Conservation (phyloP, 1,140 invertebrate species). For the Lamellibrachia luymesi region DNA sequence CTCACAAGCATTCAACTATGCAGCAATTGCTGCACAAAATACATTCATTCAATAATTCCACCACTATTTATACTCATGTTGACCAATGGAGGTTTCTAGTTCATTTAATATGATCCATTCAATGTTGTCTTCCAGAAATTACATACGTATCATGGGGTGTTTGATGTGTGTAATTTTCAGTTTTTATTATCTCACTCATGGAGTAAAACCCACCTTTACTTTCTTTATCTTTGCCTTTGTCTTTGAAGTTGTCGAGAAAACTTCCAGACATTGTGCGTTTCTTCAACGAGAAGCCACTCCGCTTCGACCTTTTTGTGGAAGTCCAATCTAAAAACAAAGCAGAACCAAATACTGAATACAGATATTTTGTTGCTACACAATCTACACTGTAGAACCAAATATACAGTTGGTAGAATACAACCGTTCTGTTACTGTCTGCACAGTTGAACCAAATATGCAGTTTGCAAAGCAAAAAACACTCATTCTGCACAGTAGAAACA, state of each 20-base stretch:
- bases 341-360: not conserved
- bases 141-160: too few species aligned
- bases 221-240: slow-evolving; percentile 27
- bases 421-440: not conserved
- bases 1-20: too few species aligned
- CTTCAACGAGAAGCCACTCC: slow-evolving; percentile 41
- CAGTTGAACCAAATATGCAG: not conserved
- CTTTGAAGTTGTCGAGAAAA: slow-evolving; percentile 42
- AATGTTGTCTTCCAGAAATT: too few species aligned
- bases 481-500: not conserved
- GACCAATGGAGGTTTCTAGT: too few species aligned
- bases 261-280: slow-evolving; percentile 43
- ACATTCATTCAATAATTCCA: too few species aligned
- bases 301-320: slow-evolving; percentile 34
- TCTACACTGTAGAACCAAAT: not conserved
- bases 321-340: slow-evolving; percentile 34
- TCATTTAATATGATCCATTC: too few species aligned
- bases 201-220: slow-evolving; percentile 10
- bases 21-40: too few species aligned
- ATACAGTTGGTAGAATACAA: not conserved
- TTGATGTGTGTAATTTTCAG: too few species aligned
- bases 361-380: not conserved
- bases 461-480: not conserved
- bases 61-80: too few species aligned
- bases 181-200: not conserved